Conservation (phyloP, 2,797 vertebrate genomes). For the Peromyscus eremicus region DNA sequence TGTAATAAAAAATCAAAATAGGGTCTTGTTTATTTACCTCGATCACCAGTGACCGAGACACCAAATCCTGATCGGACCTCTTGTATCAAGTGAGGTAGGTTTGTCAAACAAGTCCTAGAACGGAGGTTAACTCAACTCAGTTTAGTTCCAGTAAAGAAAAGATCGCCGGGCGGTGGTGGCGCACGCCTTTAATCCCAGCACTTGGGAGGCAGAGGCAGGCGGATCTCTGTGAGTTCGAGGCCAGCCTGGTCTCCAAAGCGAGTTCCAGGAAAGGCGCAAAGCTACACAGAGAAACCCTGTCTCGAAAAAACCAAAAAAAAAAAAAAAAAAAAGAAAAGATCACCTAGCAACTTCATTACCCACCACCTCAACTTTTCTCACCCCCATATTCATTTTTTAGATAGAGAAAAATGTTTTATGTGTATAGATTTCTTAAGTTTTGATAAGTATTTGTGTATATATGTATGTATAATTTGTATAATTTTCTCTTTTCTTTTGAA, state of each 20-base stretch:
- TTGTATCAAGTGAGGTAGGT: neutral
- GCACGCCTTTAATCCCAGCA: no score
- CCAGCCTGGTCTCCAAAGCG: no score
- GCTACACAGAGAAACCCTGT: no score
- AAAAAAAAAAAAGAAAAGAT: neutral
- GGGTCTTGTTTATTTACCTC: neutral
- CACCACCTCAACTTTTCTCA: slow-evolving; percentile 13
- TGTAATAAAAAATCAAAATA: neutral
- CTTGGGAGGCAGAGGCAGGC: no score
- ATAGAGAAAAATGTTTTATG: neutral
- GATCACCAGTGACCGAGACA: neutral
- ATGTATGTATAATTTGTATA: neutral
- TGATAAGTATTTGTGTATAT: neutral
- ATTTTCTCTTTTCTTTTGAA: neutral
- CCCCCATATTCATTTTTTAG: neutral
- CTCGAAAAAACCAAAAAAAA: no score
- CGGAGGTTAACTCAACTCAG: neutral
- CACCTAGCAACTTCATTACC: neutral
- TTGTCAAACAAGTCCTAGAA: neutral
- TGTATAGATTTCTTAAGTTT: neutral
- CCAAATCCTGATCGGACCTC: neutral
- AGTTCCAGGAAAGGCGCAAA: no score
- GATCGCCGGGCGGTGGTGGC: no score
- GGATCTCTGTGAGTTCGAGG: no score
- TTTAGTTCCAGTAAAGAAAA: slow-evolving; percentile 40